Evolutionary conservation across 2,113 vertebrate species (phyloP).

Genomic region (Puma concolor): DNA sequence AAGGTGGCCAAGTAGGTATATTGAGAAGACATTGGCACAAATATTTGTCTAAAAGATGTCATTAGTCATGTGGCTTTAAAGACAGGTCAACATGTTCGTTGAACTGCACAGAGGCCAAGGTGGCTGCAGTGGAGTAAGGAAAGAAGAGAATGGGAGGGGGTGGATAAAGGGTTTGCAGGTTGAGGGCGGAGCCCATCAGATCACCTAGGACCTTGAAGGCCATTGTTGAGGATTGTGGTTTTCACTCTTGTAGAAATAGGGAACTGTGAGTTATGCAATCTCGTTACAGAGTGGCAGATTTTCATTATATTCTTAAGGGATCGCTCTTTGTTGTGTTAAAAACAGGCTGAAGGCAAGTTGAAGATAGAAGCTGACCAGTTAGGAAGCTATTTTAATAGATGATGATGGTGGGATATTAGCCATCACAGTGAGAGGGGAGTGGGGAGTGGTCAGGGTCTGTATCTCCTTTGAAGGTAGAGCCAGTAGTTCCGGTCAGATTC

Average conservation of each 20-base stretch:
- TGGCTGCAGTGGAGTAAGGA: background rate
- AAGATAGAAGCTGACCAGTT: background rate
- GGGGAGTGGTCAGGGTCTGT: background rate
- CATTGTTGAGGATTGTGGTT: background rate
- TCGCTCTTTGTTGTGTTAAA: background rate
- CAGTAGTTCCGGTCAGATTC: background rate
- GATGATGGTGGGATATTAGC: background rate
- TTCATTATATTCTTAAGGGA: background rate
- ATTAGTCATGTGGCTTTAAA: background rate
- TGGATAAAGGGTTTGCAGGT: background rate
- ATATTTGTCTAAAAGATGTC: background rate
- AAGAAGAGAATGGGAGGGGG: background rate
- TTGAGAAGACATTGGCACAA: background rate
- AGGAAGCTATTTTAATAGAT: background rate
- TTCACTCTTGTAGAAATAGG: background rate
- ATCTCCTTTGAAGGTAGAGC: background rate
- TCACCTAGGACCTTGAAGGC: background rate
- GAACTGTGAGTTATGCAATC: background rate
- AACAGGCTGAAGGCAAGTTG: background rate
- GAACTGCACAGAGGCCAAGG: background rate
- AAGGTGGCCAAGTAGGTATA: background rate
- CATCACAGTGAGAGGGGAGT: background rate
- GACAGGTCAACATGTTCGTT: background rate
- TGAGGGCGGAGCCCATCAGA: background rate
- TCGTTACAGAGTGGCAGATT: background rate